Conservation (phyloP, 2,888 invertebrate species). For the Tillus elongatus region DNA sequence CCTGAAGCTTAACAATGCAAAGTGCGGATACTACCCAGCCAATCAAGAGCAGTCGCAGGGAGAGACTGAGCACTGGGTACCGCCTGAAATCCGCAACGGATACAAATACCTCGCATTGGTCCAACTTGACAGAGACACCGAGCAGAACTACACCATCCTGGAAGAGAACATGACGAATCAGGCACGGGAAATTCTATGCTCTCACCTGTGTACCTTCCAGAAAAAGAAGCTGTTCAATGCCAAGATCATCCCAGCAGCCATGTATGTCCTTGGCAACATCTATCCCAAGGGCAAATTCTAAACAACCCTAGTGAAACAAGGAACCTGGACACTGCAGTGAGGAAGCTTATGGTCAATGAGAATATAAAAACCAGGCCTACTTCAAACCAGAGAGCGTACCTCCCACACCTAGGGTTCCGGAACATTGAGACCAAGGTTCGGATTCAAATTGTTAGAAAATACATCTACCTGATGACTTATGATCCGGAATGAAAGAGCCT, state of each 20-base stretch:
- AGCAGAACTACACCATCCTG: not conserved
- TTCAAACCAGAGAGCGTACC: slow-evolving; percentile 9
- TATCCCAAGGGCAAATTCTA: slow-evolving; percentile 9
- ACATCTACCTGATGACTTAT: too few relatives aligned
- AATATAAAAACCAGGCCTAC: slow-evolving; percentile 4
- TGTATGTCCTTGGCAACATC: slow-evolving; percentile 16
- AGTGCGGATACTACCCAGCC: not conserved
- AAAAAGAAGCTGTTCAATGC: slow-evolving; percentile 12
- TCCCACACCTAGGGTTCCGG: too few relatives aligned
- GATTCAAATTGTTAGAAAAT: too few relatives aligned
- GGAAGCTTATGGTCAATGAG: slow-evolving; percentile 8
- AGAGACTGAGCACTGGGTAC: too few relatives aligned
- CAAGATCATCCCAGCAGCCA: slow-evolving; percentile 12
- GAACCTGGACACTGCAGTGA: slow-evolving; percentile 10
- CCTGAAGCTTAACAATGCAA: not conserved
- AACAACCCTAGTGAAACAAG: slow-evolving; percentile 11
- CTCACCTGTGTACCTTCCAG: slow-evolving; percentile 8
- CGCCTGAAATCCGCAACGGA: not conserved
- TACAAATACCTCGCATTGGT: not conserved
- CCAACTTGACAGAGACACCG: not conserved
- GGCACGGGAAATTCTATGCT: not conserved
- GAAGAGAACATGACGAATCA: not conserved
- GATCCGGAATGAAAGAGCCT: too few relatives aligned
- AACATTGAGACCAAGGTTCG: too few relatives aligned
- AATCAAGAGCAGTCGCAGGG: too few relatives aligned